Conservation (phyloP, 1,140 invertebrate species). For the Rhynchophorus ferrugineus region DNA sequence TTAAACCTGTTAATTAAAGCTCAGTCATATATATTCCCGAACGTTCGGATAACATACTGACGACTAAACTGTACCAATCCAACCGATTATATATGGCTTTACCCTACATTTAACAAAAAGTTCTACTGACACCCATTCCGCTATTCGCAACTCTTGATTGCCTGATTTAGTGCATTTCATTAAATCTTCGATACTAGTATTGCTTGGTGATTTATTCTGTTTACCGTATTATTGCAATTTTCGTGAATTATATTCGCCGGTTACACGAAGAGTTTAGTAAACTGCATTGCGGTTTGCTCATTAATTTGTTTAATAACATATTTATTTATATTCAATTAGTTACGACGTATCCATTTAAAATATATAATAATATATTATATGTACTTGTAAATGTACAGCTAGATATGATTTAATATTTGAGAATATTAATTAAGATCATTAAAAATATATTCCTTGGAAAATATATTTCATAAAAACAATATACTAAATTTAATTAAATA, state of each 20-base stretch:
- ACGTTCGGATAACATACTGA: too few relatives aligned
- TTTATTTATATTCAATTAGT: neutral
- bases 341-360: too few relatives aligned
- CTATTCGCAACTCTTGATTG: neutral
- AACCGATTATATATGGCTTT: too few relatives aligned
- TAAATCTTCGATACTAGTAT: slow-evolving; percentile 2
- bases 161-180: slow-evolving; percentile 5
- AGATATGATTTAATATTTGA: neutral
- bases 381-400: too few relatives aligned
- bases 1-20: too few relatives aligned
- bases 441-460: neutral
- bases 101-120: too few relatives aligned
- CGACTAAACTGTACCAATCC: too few relatives aligned
- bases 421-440: neutral
- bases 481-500: neutral
- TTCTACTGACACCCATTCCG: too few relatives aligned
- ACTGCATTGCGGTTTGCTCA: slow-evolving; percentile 4
- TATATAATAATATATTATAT: too few relatives aligned
- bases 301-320: neutral
- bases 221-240: slow-evolving; percentile 4
- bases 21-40: too few relatives aligned
- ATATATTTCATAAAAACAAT: neutral
- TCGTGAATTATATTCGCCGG: slow-evolving; percentile 1
- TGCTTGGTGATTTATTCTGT: slow-evolving; percentile 5
- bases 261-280: neutral